phyloP scores from a whole-genome alignment of 2,113 vertebrate species.

The Phainopepla nitens region DNA sequence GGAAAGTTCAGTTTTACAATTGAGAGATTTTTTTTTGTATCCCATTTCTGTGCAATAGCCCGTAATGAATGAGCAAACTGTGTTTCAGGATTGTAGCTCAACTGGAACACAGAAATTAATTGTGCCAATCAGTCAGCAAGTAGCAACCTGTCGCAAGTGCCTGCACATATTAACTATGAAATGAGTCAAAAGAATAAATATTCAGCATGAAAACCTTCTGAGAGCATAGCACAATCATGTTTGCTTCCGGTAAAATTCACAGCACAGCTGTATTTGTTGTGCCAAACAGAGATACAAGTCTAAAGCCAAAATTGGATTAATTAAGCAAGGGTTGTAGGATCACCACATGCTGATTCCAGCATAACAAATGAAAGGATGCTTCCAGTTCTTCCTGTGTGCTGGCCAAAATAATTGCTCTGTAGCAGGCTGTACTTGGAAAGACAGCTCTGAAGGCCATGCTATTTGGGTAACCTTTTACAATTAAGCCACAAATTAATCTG shows the following conservation, averaged over 20 bases:
- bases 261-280: constrained; percentile 9
- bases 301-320: constrained; percentile 48
- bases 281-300: neutral
- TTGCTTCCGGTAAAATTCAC: neutral
- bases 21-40: neutral
- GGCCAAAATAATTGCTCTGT: neutral
- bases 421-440: neutral
- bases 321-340: constrained; percentile 23
- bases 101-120: constrained; percentile 53
- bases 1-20: constrained; percentile 23
- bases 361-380: neutral
- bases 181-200: constrained; percentile 53
- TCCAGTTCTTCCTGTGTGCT: neutral
- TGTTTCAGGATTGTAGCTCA: constrained; percentile 22
- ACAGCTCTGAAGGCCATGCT: neutral
- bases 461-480: constrained; percentile 23
- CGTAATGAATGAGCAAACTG: constrained; percentile 27
- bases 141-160: constrained; percentile 30
- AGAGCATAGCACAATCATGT: neutral
- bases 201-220: neutral
- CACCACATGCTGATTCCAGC: constrained; percentile 4
- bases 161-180: constrained; percentile 28
- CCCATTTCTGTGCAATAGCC: neutral
- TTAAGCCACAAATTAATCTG: constrained; percentile 1
- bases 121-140: constrained; percentile 46